Evolutionary conservation across 1,140 invertebrate genomes (phyloP), one percentile per base, ranked within the genome.

Genomic region (Sinonovacula constricta): DNA sequence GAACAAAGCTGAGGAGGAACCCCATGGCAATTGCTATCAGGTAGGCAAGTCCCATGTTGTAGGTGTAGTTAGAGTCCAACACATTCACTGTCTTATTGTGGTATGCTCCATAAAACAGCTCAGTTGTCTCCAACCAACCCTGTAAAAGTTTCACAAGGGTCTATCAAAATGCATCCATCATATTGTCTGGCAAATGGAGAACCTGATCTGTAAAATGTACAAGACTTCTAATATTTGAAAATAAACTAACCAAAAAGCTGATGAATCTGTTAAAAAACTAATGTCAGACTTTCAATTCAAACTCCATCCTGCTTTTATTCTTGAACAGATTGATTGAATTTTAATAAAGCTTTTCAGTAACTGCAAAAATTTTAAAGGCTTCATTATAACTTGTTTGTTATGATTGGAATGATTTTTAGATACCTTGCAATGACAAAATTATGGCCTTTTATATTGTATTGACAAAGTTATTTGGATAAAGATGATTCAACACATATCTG

Each of bases 21-120:
- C 93, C 89, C 62, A 91, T 89, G 10, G 93, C 83, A 90, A 94
- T 93, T 33, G 94, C 94, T 89, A 94, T 93, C 86, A 95, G 93
- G 90, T 95, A 96, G 0, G 94, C 94, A 72, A 92, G 91, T 1
- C 94, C 93, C 90, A 96, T 94, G 87, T 93, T 92, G 87, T 95
- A 95, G 4, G 88, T 82, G 31, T 88, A 79, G 18, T 85, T 94
- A 94, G 89, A 93, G 94, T 86, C 94, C 95, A 12, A 86, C 79
- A 33, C 88, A 12, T 34, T 51, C 30, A 67, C 80, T 26, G 83
- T 81, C 26, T 79, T 80, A 69, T 88, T 88, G 74, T 71, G 80
- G 88, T 96, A 97, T 34, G 93, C 92, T 0, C 96, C 96, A 86
- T 97, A 96, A 91, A 96, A 97, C n/a, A 96, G 86, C 18, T 94